Percentiles rank a stretch among this genome's conserved stretches.
Conservation (phyloP, 2,113 vertebrate species). For the Mus spicilegus region DNA sequence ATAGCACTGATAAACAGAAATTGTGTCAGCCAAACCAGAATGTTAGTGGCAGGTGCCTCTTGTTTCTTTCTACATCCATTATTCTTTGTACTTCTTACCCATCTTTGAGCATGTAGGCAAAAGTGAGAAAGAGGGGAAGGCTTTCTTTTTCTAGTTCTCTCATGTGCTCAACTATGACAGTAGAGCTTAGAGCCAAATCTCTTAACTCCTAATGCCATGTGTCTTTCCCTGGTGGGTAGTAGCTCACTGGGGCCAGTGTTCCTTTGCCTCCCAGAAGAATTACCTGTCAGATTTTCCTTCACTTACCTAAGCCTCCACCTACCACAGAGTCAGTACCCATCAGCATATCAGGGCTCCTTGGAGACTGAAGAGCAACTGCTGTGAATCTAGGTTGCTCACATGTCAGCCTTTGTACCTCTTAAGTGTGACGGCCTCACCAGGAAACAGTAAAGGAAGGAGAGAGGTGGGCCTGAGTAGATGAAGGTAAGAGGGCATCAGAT, state of each 20-base stretch:
- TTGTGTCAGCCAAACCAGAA: neutral
- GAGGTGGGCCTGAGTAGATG: accelerated
- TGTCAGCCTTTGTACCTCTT: neutral
- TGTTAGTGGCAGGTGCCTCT: neutral
- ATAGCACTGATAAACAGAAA: no score
- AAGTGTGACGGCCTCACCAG: neutral
- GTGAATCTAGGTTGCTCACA: neutral
- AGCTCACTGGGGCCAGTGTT: neutral
- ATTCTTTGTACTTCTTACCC: neutral
- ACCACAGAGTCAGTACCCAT: no score
- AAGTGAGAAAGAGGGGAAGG: no score
- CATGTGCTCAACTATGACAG: accelerated
- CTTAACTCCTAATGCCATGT: neutral
- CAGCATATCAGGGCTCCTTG: neutral
- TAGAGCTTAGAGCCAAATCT: neutral
- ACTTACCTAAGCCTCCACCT: neutral
- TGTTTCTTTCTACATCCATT: neutral
- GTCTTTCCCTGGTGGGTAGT: neutral
- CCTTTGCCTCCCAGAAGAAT: neutral
- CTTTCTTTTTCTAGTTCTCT: neutral
- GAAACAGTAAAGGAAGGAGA: neutral
- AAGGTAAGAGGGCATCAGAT: neutral
- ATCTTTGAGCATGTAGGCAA: neutral
- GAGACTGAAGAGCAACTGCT: accelerated
- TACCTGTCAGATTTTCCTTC: neutral